Evolutionary conservation across 2,888 invertebrate species (phyloP), one percentile per base, ranked within the genome.

Genomic region (Smittia aterrima): DNA sequence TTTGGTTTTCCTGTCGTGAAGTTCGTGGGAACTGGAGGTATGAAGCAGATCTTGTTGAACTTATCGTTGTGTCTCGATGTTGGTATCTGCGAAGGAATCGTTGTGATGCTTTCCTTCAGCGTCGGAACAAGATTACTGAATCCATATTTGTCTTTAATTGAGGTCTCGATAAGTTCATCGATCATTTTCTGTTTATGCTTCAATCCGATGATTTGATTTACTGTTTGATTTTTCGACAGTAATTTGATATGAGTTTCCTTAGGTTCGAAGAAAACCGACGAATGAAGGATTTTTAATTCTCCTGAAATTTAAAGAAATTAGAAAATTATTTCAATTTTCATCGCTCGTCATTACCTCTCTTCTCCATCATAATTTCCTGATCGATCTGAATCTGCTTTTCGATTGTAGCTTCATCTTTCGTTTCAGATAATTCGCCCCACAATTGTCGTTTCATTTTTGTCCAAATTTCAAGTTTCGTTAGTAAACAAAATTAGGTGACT

Each of bases 401-500:
- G 7, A 32, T 41, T 70, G 41, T 53, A 16, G 24, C 62, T 2
- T 72, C 62, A 41, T 62, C 62, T 72, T 32, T 32, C 13, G 9
- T 38, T n/a, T 58, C 62, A 38, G 38, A 32, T n/a, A 72, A 40
- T 38, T 62, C 72, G 13, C 72, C 72, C 72, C 72, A 72, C 38
- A 18, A n/a, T 24, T 24, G 54, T 22, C 41, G 3, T n/a, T 72
- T 72, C 72, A 72, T 72, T 40, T n/a, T 11, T 32, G 4, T 6
- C 3, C 9, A 32, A 22, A 11, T 62, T 62, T 16, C 32, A 32
- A 18, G 16, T 11, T 11, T 16, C 16, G 11, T 58, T 13, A 7
- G 18, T 16, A 53, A 16, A 16, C 53, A 53, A 53, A 53, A 4
- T 58, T 58, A 3, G 24, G n/a, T 53, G 16, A 6, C 3, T 53